Conservation (phyloP, 2,797 vertebrate genomes). For the Lepilemur ruficaudatus region DNA sequence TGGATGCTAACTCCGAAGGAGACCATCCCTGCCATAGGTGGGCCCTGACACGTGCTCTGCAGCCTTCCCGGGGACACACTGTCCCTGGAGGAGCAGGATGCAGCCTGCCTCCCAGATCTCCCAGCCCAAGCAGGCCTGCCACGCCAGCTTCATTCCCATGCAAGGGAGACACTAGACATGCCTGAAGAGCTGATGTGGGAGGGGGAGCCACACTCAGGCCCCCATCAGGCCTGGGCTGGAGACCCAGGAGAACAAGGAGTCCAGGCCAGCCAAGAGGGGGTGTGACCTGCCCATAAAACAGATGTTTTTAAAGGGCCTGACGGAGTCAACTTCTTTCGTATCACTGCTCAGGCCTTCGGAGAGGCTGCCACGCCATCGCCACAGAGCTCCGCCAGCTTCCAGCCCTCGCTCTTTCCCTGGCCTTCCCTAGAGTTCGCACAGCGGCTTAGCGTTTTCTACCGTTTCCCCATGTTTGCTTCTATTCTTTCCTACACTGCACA, state of each 20-base stretch:
- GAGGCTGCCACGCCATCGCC: accelerated
- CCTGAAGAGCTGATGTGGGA: accelerated
- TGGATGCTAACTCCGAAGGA: not conserved
- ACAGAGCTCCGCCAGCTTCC: not conserved
- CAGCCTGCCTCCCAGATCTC: not conserved
- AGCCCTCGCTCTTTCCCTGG: not conserved
- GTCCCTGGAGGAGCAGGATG: not conserved
- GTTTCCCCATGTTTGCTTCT: not conserved
- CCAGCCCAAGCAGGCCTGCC: not conserved
- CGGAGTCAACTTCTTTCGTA: not conserved
- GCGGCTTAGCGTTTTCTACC: not conserved
- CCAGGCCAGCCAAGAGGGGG: not conserved
- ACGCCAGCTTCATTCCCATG: not conserved
- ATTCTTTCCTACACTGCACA: not conserved
- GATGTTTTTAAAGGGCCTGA: not conserved
- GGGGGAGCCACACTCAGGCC: not conserved
- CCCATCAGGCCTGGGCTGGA: not conserved
- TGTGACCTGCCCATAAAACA: not conserved
- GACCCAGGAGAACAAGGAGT: not conserved
- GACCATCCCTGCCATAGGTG: not conserved
- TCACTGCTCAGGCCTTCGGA: not conserved
- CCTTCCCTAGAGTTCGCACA: not conserved
- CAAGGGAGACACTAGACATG: not conserved
- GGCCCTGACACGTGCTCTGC: not conserved
- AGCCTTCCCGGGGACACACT: not conserved